Evolutionary conservation across 2,113 vertebrate species (phyloP).

Genomic region (Vulpes vulpes): DNA sequence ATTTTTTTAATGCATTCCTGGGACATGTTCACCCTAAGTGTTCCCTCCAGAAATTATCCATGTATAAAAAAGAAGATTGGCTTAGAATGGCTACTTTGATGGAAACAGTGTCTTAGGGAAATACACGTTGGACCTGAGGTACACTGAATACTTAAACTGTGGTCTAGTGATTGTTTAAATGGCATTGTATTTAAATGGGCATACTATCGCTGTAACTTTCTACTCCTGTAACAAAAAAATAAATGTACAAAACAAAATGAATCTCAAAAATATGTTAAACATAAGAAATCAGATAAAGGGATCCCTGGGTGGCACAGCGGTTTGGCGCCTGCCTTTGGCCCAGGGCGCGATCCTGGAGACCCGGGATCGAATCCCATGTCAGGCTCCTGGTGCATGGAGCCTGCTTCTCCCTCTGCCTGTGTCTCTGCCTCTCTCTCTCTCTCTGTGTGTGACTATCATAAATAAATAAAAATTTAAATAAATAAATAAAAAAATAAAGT

Average conservation of each 20-base stretch:
- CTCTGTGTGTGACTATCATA: no score
- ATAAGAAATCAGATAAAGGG: background rate
- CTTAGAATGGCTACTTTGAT: conserved; percentile 87
- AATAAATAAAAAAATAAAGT: no score
- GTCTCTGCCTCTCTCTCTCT: no score
- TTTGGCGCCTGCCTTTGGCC: no score
- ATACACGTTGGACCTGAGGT: conserved; percentile 93
- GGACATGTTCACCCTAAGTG: conserved; percentile 89
- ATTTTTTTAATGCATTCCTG: conserved; percentile 87
- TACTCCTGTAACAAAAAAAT: conserved; percentile 83
- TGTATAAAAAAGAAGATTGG: conserved; percentile 90
- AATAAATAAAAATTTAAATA: no score
- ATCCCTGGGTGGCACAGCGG: no score
- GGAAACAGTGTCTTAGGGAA: conserved; percentile 89
- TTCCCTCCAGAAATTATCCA: conserved; percentile 92
- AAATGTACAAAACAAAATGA: conserved; percentile 72
- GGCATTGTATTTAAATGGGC: conserved; percentile 85
- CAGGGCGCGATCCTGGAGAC: no score
- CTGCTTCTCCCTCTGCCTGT: no score
- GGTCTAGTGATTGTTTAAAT: conserved; percentile 83
- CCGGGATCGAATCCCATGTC: no score
- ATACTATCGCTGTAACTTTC: conserved; percentile 85
- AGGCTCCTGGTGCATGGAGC: no score
- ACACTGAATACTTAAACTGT: conserved; percentile 88
- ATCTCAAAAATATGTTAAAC: conserved; percentile 3